These are phyloP conservation scores for Cephus cinctus DNA, from an alignment of 1,140 invertebrate genomes.

Conservation along the genomic window DNA sequence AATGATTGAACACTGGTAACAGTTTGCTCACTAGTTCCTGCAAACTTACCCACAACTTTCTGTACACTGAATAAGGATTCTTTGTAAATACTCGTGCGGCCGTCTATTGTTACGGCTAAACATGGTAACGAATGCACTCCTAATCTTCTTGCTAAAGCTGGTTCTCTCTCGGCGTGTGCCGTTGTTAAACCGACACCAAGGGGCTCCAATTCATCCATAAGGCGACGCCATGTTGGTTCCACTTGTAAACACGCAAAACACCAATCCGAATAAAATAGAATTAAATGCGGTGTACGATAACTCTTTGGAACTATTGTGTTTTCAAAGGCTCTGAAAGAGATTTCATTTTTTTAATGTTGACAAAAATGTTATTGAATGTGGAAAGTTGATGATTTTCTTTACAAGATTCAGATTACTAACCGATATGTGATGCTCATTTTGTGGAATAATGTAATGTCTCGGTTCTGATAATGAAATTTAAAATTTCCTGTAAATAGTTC, in stretches of 20 bases:
- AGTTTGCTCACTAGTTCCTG: too few species aligned
- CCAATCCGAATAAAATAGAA: conserved; percentile 91
- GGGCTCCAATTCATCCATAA: conserved; percentile 82
- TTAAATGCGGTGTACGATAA: conserved; percentile 72
- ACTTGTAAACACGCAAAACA: conserved; percentile 87
- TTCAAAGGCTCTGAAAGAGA: conserved; percentile 75
- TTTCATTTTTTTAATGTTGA: conserved; percentile 1
- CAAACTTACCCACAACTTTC: conserved; percentile 70
- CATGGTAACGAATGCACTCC: conserved; percentile 79
- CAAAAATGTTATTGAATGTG: conserved; percentile 9
- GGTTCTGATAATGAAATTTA: conserved; percentile 74
- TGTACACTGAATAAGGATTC: conserved; percentile 74
- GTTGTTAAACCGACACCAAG: conserved; percentile 72
- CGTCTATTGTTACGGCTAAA: conserved; percentile 79
- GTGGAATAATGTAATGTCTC: conserved; percentile 81
- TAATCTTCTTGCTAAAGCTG: conserved; percentile 70
- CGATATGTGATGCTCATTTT: conserved; percentile 81
- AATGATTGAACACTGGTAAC: too few species aligned
- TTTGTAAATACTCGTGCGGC: conserved; percentile 76
- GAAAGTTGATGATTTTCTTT: background rate
- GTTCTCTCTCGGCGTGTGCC: conserved; percentile 81
- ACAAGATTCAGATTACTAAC: conserved; percentile 53
- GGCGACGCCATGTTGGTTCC: conserved; percentile 76
- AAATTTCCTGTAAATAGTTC: conserved; percentile 67
- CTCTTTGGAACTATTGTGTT: conserved; percentile 83